phyloP scores from a whole-genome alignment of 2,888 invertebrate species.

The Drosophila lutescens region DNA sequence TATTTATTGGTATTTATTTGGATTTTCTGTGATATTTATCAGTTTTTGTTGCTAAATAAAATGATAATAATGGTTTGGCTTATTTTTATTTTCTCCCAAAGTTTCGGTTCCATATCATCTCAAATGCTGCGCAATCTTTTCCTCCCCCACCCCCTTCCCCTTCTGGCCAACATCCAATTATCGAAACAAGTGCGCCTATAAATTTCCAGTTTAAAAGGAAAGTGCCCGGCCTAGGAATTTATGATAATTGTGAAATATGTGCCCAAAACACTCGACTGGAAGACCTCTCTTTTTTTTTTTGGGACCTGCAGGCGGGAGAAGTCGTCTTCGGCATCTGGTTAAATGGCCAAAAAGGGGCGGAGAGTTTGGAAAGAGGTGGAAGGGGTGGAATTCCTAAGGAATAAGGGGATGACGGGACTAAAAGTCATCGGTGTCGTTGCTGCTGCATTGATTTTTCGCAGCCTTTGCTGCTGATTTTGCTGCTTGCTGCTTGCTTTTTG shows the following conservation, averaged over 20 bases:
- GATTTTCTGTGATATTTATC: too few species aligned
- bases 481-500: slow-evolving; percentile 22
- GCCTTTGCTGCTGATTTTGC: slow-evolving; percentile 52
- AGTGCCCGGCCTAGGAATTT: slow-evolving; percentile 31
- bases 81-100: background rate
- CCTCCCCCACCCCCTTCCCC: background rate
- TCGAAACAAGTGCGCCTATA: slow-evolving; percentile 23
- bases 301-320: slow-evolving; percentile 9
- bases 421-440: slow-evolving; percentile 16
- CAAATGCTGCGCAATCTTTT: slow-evolving; percentile 1
- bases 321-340: slow-evolving; percentile 15
- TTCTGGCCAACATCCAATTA: slow-evolving; percentile 21
- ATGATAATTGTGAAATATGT: slow-evolving; percentile 50
- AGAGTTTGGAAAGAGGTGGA: background rate
- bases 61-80: too few species aligned
- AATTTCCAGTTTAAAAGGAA: slow-evolving; percentile 29
- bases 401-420: background rate
- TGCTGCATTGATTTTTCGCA: slow-evolving; percentile 65
- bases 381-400: background rate
- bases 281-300: background rate
- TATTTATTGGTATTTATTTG: too few species aligned
- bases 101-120: background rate
- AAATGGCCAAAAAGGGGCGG: slow-evolving; percentile 10
- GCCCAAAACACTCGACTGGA: slow-evolving; percentile 3
- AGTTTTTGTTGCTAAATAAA: too few species aligned